phyloP scores from a whole-genome alignment of 2,888 invertebrate genomes.

The Lochmaea crataegi region DNA sequence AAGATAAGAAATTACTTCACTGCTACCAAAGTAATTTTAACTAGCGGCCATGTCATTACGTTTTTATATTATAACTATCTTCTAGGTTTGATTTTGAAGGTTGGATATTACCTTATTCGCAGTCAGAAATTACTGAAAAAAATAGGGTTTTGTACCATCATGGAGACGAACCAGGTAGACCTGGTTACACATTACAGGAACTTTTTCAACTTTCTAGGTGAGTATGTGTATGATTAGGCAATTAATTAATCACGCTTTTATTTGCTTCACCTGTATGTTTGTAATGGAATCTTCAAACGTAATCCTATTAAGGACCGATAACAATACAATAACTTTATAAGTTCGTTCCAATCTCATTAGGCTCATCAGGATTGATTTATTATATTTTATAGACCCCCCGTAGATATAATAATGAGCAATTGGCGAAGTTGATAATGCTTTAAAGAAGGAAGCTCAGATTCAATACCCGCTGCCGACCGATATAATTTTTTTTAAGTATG shows the following conservation, averaged over 20 bases:
- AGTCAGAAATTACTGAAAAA: constrained; percentile 71
- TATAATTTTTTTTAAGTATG: too few species aligned
- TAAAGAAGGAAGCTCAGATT: too few species aligned
- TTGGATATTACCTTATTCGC: constrained; percentile 78
- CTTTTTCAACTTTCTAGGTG: constrained; percentile 80
- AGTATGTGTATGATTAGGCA: neutral
- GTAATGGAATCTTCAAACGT: too few species aligned
- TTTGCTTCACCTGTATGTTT: neutral
- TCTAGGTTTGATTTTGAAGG: constrained; percentile 84
- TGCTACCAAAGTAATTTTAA: constrained; percentile 1
- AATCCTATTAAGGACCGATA: too few species aligned
- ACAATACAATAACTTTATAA: too few species aligned
- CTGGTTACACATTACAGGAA: constrained; percentile 92
- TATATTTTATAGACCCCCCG: too few species aligned
- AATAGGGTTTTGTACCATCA: constrained; percentile 86
- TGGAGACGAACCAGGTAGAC: constrained; percentile 90
- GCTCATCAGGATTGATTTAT: too few species aligned
- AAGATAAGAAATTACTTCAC: neutral
- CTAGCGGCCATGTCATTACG: neutral
- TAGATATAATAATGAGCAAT: too few species aligned
- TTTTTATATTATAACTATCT: constrained; percentile 2
- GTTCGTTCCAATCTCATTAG: too few species aligned
- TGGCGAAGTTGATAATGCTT: too few species aligned
- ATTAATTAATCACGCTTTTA: constrained; percentile 18
- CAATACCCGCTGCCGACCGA: too few species aligned